These are phyloP conservation scores for Carterocephalus palaemon DNA, from an alignment of 2,888 invertebrate genomes.

Conservation along the genomic window DNA sequence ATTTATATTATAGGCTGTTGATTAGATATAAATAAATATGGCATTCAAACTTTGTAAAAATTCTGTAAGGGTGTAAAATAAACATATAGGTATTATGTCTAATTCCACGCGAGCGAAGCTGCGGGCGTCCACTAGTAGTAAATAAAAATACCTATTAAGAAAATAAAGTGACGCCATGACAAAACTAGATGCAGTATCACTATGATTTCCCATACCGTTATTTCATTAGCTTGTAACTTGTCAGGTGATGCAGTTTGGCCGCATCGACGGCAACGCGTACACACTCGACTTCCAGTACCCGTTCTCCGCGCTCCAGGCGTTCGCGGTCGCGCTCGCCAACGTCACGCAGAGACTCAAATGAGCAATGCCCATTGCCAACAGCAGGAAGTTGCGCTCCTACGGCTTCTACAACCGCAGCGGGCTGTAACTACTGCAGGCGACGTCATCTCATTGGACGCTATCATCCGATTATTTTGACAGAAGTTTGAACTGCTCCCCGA, in stretches of 20 bases:
- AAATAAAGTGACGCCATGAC: too few species aligned
- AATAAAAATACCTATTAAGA: too few species aligned
- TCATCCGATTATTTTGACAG: slow-evolving; percentile 13
- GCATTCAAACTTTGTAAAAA: too few species aligned
- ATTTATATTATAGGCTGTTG: too few species aligned
- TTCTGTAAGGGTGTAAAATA: too few species aligned
- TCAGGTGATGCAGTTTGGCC: slow-evolving; percentile 99
- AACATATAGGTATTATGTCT: too few species aligned
- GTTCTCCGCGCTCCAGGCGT: slow-evolving; percentile 98
- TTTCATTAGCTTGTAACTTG: too few species aligned
- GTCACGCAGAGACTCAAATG: slow-evolving; percentile 96
- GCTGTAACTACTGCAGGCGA: slow-evolving; percentile 28
- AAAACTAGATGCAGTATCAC: too few species aligned
- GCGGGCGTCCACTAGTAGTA: too few species aligned
- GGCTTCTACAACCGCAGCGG: slow-evolving; percentile 37
- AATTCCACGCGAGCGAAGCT: too few species aligned
- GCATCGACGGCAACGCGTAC: slow-evolving; percentile 99
- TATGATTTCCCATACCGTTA: too few species aligned
- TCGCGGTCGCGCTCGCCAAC: slow-evolving; percentile 98
- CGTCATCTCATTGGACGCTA: slow-evolving; percentile 22
- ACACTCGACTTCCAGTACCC: slow-evolving; percentile 99
- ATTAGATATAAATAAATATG: too few species aligned
- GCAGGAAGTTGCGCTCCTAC: slow-evolving; percentile 37
- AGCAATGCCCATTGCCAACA: slow-evolving; percentile 41
- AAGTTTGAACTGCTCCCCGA: slow-evolving; percentile 7